Evolutionary conservation across 1,140 invertebrate genomes (phyloP).

Genomic region (Centruroides sculpturatus): DNA sequence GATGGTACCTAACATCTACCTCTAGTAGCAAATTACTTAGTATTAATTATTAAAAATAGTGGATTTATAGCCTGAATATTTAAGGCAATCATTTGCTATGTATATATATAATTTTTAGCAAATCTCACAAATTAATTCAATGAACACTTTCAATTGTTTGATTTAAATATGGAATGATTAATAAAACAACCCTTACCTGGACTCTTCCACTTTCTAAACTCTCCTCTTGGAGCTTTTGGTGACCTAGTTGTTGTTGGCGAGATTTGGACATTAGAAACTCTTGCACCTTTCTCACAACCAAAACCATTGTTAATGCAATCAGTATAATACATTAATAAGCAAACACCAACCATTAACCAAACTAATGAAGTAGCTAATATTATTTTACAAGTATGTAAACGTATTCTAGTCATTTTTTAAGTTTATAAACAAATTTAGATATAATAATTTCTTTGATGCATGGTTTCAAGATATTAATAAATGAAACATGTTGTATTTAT

Average conservation of each 20-base stretch:
- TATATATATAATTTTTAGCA: too few species aligned
- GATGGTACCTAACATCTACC: too few species aligned
- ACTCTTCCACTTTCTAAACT: slow-evolving; percentile 1
- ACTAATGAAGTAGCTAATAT: slow-evolving; percentile 85
- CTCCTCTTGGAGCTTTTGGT: slow-evolving; percentile 6
- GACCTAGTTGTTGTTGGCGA: neutral
- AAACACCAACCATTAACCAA: slow-evolving; percentile 86
- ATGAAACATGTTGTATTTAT: too few species aligned
- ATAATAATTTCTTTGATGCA: too few species aligned
- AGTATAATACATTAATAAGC: slow-evolving; percentile 81
- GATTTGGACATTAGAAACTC: neutral
- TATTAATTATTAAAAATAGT: too few species aligned
- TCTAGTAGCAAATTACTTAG: too few species aligned
- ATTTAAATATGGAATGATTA: too few species aligned
- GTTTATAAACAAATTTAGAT: neutral
- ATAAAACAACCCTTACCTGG: neutral
- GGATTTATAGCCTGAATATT: too few species aligned
- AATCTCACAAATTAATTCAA: too few species aligned
- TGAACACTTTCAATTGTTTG: too few species aligned
- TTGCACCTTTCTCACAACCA: slow-evolving; percentile 2
- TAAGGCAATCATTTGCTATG: too few species aligned
- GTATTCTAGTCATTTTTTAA: slow-evolving; percentile 29
- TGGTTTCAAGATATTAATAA: too few species aligned
- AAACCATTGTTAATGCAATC: slow-evolving; percentile 41
- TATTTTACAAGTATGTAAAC: slow-evolving; percentile 85